Conservation (phyloP, 2,113 vertebrate species). For the Mohoua ochrocephala region DNA sequence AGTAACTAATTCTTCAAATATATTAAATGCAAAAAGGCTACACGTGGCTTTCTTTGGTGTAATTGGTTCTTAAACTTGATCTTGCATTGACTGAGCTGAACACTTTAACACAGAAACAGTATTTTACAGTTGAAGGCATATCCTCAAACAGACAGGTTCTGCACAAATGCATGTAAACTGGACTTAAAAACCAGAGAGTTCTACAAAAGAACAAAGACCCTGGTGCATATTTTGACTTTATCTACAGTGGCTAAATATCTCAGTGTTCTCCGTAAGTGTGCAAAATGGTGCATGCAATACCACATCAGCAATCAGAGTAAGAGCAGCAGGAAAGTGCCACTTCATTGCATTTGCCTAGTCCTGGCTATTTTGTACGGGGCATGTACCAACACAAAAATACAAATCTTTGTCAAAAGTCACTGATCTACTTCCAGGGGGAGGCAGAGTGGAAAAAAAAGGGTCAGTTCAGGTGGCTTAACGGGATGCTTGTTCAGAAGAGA, state of each 20-base stretch:
- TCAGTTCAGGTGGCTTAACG: not conserved
- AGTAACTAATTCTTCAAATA: conserved; percentile 52
- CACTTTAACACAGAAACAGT: conserved; percentile 14
- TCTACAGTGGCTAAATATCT: conserved; percentile 45
- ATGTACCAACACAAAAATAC: not conserved
- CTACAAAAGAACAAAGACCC: not conserved
- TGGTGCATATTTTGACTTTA: conserved; percentile 18
- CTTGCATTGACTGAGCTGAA: conserved; percentile 41
- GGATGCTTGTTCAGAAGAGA: not conserved
- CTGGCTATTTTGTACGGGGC: not conserved
- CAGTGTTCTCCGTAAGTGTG: conserved; percentile 30
- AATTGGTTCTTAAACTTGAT: conserved; percentile 5
- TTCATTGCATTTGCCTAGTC: not conserved
- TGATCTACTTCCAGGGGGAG: not conserved
- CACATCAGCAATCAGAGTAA: conserved; percentile 23
- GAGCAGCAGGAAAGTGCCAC: conserved; percentile 48
- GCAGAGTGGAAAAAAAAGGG: not conserved
- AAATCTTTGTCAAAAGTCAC: not conserved
- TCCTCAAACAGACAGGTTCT: conserved; percentile 23
- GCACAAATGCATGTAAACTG: conserved; percentile 54
- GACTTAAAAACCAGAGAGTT: conserved; percentile 25
- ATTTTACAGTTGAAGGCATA: conserved; percentile 50
- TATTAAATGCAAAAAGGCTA: conserved; percentile 48
- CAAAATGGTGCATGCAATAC: conserved; percentile 65
- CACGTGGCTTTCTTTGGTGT: conserved; percentile 24